These are phyloP conservation scores for Pocillopora meandrina DNA, from an alignment of 92 coral and sea anemone genomes.

Conservation along the genomic window DNA sequence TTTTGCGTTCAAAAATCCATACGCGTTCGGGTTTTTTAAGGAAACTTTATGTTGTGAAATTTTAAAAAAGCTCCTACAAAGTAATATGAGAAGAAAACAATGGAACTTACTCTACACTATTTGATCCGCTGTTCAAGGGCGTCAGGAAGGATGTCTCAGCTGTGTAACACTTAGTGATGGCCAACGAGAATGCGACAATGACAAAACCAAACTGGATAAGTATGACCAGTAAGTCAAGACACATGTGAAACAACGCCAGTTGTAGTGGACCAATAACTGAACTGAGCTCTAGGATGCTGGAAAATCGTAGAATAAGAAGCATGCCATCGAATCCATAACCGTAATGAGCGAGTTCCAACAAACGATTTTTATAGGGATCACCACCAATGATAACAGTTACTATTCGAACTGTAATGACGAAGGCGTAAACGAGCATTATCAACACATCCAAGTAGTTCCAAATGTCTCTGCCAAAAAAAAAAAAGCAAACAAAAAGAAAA, in stretches of 20 bases:
- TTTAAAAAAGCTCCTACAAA: no score
- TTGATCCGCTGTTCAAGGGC: not conserved
- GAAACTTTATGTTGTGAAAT: no score
- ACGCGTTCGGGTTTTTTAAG: no score
- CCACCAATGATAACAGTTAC: not conserved
- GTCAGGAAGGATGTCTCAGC: slow-evolving; percentile 3
- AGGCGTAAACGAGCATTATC: no score
- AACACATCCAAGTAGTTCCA: no score
- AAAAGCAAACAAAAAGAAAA: no score
- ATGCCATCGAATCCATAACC: slow-evolving; percentile 10
- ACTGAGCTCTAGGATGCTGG: slow-evolving; percentile 16
- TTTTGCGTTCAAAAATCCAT: no score
- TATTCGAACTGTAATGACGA: no score
- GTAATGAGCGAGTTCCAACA: slow-evolving; percentile 8
- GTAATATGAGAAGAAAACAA: no score
- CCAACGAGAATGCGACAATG: slow-evolving; percentile 9
- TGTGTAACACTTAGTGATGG: slow-evolving; percentile 17
- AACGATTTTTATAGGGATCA: not conserved
- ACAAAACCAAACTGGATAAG: slow-evolving; percentile 24
- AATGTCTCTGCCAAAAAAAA: no score
- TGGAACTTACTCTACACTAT: no score
- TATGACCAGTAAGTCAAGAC: slow-evolving; percentile 5
- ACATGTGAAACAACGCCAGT: slow-evolving; percentile 15
- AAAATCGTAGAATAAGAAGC: slow-evolving; percentile 1
- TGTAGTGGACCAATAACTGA: slow-evolving; percentile 9